A percentile compares a stretch with the other conserved stretches of the same genome.
Evolutionary conservation across 2,888 invertebrate genomes (phyloP).

Genomic region (Alsophila aescularia): DNA sequence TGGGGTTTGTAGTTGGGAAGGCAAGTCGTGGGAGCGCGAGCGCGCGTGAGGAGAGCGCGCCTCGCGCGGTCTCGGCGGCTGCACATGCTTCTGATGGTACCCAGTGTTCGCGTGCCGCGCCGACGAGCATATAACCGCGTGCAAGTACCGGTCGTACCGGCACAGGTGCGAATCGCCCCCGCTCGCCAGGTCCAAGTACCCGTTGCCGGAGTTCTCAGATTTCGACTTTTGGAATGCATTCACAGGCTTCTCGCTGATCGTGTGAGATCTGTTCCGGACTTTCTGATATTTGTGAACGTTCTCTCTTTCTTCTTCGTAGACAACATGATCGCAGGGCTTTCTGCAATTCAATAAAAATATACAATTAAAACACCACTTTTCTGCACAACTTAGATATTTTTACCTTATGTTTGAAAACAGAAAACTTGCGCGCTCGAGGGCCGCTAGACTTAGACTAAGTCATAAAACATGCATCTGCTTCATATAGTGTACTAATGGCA

Average conservation of each 20-base stretch:
- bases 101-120: slow-evolving; percentile 77
- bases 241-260: slow-evolving; percentile 76
- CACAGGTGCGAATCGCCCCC: slow-evolving; percentile 84
- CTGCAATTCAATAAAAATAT: slow-evolving; percentile 58
- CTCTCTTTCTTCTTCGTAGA: slow-evolving; percentile 67
- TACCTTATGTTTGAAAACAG: no score
- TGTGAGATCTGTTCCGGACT: slow-evolving; percentile 79
- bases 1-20: slow-evolving; percentile 47
- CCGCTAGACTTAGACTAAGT: no score
- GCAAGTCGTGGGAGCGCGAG: slow-evolving; percentile 74
- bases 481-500: no score
- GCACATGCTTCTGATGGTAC: slow-evolving; percentile 72
- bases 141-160: slow-evolving; percentile 85
- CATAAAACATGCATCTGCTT: no score
- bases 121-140: slow-evolving; percentile 86
- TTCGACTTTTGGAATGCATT: slow-evolving; percentile 72
- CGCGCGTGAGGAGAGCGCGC: slow-evolving; percentile 54
- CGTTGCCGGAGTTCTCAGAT: slow-evolving; percentile 74
- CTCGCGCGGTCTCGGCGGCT: slow-evolving; percentile 45
- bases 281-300: slow-evolving; percentile 66
- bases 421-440: no score
- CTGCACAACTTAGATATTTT: no score
- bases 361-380: no score
- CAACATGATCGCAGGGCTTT: slow-evolving; percentile 81
- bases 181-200: slow-evolving; percentile 86